These are phyloP conservation scores for Phymorhynchus buccinoides DNA, from an alignment of 1,140 invertebrate species.

Conservation along the genomic window DNA sequence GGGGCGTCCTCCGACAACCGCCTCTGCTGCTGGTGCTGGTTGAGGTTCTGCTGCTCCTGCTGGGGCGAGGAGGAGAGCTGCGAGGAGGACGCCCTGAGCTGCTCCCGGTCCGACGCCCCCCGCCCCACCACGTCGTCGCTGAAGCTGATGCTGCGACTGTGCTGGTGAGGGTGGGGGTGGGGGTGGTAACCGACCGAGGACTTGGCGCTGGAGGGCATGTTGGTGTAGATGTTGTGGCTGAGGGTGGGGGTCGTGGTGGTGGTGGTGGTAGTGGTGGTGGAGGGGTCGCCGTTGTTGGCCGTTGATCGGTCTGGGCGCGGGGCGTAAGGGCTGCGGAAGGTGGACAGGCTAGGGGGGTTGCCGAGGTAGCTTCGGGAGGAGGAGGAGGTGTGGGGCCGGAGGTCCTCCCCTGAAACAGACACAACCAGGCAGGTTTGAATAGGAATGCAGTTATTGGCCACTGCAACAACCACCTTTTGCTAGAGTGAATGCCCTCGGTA, in stretches of 20 bases:
- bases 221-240: conserved; percentile 23
- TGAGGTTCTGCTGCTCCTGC: neutral
- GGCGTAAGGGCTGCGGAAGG: conserved; percentile 7
- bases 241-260: neutral
- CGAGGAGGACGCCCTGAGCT: neutral
- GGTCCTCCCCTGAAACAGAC: conserved; percentile 16
- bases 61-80: conserved; percentile 31
- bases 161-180: conserved; percentile 27
- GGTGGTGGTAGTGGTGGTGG: neutral
- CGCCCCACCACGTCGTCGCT: conserved; percentile 68
- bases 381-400: conserved; percentile 12
- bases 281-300: neutral
- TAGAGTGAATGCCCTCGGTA: too few relatives aligned
- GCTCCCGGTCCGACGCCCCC: conserved; percentile 61
- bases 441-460: too few relatives aligned
- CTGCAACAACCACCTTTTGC: too few relatives aligned
- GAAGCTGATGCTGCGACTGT: conserved; percentile 65
- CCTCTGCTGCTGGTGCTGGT: conserved; percentile 27
- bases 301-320: neutral
- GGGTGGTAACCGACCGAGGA: conserved; percentile 2
- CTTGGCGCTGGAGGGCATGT: conserved; percentile 6
- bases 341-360: conserved; percentile 28
- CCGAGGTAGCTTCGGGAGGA: conserved; percentile 23
- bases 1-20: conserved; percentile 27
- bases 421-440: too few relatives aligned